Evolutionary conservation across 53 echinoderm and acorn worm genomes (phyloP).

Genomic region (Crossaster papposus): DNA sequence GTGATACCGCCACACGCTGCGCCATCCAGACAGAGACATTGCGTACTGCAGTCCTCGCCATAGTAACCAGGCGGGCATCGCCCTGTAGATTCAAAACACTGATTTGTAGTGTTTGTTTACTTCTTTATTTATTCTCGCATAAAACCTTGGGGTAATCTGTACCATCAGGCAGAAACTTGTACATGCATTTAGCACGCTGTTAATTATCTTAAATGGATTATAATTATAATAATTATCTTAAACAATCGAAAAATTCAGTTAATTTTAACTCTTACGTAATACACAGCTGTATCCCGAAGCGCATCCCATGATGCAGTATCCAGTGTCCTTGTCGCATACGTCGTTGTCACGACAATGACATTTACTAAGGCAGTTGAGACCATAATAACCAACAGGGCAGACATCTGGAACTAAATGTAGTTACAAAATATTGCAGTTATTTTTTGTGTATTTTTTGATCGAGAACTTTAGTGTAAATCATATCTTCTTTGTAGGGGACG

Average conservation of each 20-base stretch:
- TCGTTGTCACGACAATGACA: neutral
- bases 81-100: neutral
- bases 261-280: neutral
- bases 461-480: too few species aligned
- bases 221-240: too few species aligned
- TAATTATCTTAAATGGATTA: too few species aligned
- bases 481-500: too few species aligned
- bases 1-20: conserved; percentile 5
- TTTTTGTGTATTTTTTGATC: too few species aligned
- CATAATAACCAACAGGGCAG: conserved; percentile 14
- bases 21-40: conserved; percentile 21
- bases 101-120: too few species aligned
- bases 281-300: neutral
- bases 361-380: neutral
- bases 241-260: neutral
- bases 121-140: too few species aligned
- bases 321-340: conserved; percentile 4
- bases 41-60: conserved; percentile 30
- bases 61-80: conserved; percentile 21
- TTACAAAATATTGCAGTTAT: neutral
- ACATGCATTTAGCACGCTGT: too few species aligned
- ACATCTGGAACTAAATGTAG: neutral
- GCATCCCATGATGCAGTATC: conserved; percentile 5
- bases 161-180: too few species aligned
- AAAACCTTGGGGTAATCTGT: too few species aligned